Evolutionary conservation across 2,113 vertebrate genomes (phyloP), one percentile per base, ranked within the genome.

Genomic region (Syngnathus floridae): DNA sequence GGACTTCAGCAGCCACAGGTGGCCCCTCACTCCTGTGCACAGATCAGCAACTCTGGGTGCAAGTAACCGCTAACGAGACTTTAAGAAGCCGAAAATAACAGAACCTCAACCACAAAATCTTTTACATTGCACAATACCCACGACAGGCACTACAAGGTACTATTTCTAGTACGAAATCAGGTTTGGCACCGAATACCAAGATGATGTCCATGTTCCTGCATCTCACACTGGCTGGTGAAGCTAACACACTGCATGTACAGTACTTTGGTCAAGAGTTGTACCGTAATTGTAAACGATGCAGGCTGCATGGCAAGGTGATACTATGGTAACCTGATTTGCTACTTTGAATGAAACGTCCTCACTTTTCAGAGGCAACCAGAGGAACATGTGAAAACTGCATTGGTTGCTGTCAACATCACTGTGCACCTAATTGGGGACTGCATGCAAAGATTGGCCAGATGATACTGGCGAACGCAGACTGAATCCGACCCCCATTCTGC

Each of bases 401-500:
- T 80, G 67, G 70, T 72, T 7, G 31, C 8, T 70, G 84, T 86
- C 87, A 86, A 76, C 78, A 86, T 86, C 81, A 77, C 74, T 66
- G 31, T 75, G 74, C 79, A 74, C 84, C 83, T 74, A 89, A 86
- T 84, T 76, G 83, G 78, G 87, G 79, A 75, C 76, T 79, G 69
- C 80, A 86, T 86, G 79, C 76, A 88, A 88, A 88, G 90, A 89
- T 93, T 91, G 88, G 69, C 79, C 66, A 56, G 77, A 82, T 82
- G 66, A 87, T 86, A 81, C 82, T 80, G 64, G 71, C 90, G 92
- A 93, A 89, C 92, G 79, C 90, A 91, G 88, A 91, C 86, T 90
- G 90, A 88, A 93, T 91, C 26, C 91, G 90, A 92, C 90, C 91
- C 87, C 75, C 81, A 89, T 88, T 90, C 87, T 89, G 88, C 86